Evolutionary conservation across 1,140 invertebrate genomes (phyloP), one percentile per base, ranked within the genome.

Genomic region (Panagrolaimus sp.): DNA sequence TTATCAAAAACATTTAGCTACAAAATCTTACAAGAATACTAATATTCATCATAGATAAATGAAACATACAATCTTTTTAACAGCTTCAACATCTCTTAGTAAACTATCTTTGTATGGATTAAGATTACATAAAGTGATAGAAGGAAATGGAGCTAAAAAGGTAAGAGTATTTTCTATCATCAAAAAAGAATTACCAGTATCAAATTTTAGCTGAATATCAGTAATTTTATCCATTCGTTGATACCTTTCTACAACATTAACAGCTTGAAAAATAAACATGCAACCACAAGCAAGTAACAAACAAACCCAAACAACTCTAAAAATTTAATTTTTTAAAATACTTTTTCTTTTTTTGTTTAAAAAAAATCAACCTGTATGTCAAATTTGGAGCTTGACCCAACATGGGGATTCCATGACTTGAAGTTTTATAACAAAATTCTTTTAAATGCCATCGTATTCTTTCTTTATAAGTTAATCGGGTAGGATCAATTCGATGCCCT

Each of bases 111-210:
- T 77, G 62, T 79, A 79, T 16, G 77, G 77, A 65, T 79, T 79
- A n/a, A 79, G 57, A 64, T 79, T 79, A 61, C 77, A 79, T n/a
- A 78, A 45, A 4, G 77, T 79, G 13, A 79, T 77, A 5, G 77
- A 77, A 8, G 77, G 77, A 68, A 79, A 79, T 11, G 77, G 77
- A 25, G 77, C 77, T 66, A 67, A 74, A 63, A 27, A 7, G n/a
- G n/a, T n/a, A n/a, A n/a, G n/a, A n/a, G 7, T 38, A 38, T 38
- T 38, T 38, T 38, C 2, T 38, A 38, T 38, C 31, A 2, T 38
- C 31, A 38, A 38, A 38, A 38, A 2, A 4, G 7, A 38, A 1
- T 16, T 31, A 70, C 53, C 62, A 16, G 27, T 69, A 69, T 78
- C 76, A 65, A 78, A 74, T 65, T 77, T 75, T 14, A 78, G 48